phyloP scores from a whole-genome alignment of 2,113 vertebrate genomes.

The Hylia prasina region DNA sequence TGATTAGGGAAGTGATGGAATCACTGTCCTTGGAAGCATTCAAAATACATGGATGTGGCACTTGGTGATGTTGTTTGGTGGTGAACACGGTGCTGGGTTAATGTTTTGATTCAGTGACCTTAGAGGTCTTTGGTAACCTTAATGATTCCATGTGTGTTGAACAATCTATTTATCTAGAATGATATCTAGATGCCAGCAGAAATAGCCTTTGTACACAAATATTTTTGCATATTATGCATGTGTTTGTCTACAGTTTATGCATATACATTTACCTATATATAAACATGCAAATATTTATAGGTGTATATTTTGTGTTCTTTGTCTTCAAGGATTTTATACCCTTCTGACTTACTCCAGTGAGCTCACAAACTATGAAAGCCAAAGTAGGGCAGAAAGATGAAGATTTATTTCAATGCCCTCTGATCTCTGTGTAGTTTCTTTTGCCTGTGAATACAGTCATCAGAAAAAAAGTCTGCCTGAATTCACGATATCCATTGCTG shows the following conservation, averaged over 20 bases:
- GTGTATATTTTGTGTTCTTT: neutral
- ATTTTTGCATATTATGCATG: neutral
- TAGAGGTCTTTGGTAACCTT: neutral
- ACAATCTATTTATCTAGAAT: no score
- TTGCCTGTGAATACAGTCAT: neutral
- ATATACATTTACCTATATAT: neutral
- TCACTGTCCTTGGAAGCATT: neutral
- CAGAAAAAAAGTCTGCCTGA: neutral
- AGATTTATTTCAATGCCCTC: neutral
- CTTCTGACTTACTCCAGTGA: neutral
- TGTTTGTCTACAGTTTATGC: neutral
- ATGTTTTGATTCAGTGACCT: accelerated
- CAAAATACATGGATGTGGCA: neutral
- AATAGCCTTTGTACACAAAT: neutral
- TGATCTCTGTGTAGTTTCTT: neutral
- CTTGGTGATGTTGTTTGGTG: neutral
- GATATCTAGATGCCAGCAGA: neutral
- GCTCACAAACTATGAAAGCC: neutral
- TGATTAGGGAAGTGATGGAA: neutral
- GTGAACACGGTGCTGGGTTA: neutral
- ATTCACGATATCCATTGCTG: neutral
- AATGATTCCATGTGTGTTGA: neutral
- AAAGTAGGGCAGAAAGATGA: accelerated
- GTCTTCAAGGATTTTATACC: neutral
- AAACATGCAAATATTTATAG: neutral